Evolutionary conservation across 1,140 invertebrate species (phyloP).

Genomic region (Diuraphis noxia): DNA sequence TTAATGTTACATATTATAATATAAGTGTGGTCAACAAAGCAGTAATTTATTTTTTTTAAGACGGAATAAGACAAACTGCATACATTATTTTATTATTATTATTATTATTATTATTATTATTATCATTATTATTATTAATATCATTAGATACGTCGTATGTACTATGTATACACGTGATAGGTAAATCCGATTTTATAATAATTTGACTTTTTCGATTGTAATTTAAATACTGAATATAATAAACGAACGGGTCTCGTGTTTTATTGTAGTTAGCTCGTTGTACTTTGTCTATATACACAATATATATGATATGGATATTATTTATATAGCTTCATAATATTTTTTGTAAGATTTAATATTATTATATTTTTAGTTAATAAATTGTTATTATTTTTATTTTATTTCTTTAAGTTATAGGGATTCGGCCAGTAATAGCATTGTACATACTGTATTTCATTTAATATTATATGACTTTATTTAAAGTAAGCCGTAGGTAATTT

Average conservation of each 20-base stretch:
- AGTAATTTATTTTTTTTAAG: slow-evolving; percentile 9
- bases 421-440: slow-evolving; percentile 15
- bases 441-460: not conserved
- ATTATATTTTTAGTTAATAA: not conserved
- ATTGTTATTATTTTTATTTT: slow-evolving; percentile 19
- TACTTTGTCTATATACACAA: not conserved
- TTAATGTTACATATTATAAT: slow-evolving; percentile 7
- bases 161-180: not conserved
- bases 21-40: slow-evolving; percentile 14
- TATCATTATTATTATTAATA: slow-evolving; percentile 1
- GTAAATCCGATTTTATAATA: not conserved
- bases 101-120: not conserved
- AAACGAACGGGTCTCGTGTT: not conserved
- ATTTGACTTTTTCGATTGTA: not conserved
- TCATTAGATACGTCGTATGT: not conserved
- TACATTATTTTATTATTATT: slow-evolving; percentile 1
- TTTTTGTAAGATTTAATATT: not conserved
- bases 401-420: slow-evolving; percentile 2
- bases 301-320: not conserved
- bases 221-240: not conserved
- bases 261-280: not conserved
- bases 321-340: not conserved
- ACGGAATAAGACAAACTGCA: not conserved
- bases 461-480: not conserved
- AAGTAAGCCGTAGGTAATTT: not conserved